A percentile compares a stretch with the other conserved stretches of the same genome.
phyloP scores from a whole-genome alignment of 2,888 invertebrate genomes.

The Peribatodes rhomboidaria region DNA sequence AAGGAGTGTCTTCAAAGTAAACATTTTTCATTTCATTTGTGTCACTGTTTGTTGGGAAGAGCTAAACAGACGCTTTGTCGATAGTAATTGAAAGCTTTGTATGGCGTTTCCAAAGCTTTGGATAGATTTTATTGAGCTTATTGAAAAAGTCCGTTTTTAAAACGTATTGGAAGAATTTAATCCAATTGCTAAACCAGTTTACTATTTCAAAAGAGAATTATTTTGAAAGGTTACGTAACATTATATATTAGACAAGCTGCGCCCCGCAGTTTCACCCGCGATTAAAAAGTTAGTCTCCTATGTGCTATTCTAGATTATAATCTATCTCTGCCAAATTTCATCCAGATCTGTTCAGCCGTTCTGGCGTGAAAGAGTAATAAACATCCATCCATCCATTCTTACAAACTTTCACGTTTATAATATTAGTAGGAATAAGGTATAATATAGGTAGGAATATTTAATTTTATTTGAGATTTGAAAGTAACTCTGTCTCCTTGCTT shows the following conservation, averaged over 20 bases:
- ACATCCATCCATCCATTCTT: no score
- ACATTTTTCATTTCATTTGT: slow-evolving; percentile 37
- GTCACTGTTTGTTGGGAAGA: slow-evolving; percentile 30
- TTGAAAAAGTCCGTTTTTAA: slow-evolving; percentile 8
- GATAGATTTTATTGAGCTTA: slow-evolving; percentile 16
- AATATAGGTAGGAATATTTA: no score
- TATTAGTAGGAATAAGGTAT: no score
- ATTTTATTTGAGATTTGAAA: neutral
- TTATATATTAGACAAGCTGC: no score
- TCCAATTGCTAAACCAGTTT: neutral
- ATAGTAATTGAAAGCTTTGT: slow-evolving; percentile 31
- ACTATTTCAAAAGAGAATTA: neutral
- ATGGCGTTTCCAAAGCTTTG: slow-evolving; percentile 12
- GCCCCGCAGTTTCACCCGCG: no score
- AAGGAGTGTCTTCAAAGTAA: slow-evolving; percentile 32
- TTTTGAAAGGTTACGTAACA: no score
- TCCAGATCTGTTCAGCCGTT: no score
- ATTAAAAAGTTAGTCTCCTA: no score
- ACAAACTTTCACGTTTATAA: no score
- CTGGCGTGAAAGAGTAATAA: no score
- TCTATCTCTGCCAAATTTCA: no score
- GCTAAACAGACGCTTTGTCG: slow-evolving; percentile 32
- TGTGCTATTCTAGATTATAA: no score
- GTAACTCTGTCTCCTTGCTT: neutral
- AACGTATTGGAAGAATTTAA: slow-evolving; percentile 12